phyloP scores from a whole-genome alignment of 2,888 invertebrate species.

The Agrochola circellaris region DNA sequence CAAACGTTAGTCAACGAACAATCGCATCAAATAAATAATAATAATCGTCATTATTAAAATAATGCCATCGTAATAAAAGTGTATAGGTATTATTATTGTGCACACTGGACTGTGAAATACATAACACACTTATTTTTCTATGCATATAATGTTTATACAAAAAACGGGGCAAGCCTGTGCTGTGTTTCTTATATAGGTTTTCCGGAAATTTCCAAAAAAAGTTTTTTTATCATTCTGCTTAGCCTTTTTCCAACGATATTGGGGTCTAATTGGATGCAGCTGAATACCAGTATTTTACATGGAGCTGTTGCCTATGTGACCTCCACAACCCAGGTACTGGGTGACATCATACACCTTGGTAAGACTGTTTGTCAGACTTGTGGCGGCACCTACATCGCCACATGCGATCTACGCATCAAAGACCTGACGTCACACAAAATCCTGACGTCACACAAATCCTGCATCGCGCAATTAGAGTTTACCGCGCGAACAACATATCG shows the following conservation, averaged over 20 bases:
- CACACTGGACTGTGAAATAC: slow-evolving; percentile 58
- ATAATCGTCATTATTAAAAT: slow-evolving; percentile 63
- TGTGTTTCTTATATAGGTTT: slow-evolving; percentile 23
- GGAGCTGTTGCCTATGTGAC: neutral
- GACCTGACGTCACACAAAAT: no score
- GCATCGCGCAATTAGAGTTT: no score
- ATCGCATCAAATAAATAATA: slow-evolving; percentile 47
- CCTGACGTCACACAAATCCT: no score
- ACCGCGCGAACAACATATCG: no score
- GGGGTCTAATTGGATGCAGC: neutral
- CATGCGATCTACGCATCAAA: no score
- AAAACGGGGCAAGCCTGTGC: neutral
- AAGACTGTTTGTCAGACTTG: neutral
- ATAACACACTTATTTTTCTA: slow-evolving; percentile 34
- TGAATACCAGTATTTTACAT: neutral
- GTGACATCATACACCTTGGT: neutral
- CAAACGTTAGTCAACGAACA: slow-evolving; percentile 3
- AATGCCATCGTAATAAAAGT: slow-evolving; percentile 50
- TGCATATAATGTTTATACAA: slow-evolving; percentile 27
- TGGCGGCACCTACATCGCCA: no score
- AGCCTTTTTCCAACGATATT: neutral
- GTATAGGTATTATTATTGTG: slow-evolving; percentile 48
- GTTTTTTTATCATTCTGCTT: neutral
- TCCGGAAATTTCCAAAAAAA: rapidly evolving
- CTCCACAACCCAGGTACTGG: neutral